These are phyloP conservation scores for Hypomecis atomaria DNA, from an alignment of 2,888 invertebrate species.

Conservation along the genomic window DNA sequence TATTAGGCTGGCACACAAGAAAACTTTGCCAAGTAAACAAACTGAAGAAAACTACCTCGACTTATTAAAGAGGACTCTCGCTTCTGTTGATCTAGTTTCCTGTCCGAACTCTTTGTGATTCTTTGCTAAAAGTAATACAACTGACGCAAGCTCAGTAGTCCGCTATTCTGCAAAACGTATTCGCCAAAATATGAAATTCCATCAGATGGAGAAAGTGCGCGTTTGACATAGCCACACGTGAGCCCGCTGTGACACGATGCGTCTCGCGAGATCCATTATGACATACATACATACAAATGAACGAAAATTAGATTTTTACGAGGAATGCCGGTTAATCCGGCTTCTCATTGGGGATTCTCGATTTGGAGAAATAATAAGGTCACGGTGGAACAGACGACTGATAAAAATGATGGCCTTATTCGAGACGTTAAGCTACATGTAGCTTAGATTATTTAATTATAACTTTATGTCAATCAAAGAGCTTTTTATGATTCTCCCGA, in stretches of 20 bases:
- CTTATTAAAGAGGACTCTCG: slow-evolving; percentile 42
- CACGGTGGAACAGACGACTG: background rate
- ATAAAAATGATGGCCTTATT: slow-evolving; percentile 1
- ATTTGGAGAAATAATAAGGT: slow-evolving; percentile 13
- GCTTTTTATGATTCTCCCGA: background rate
- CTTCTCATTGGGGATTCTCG: slow-evolving; percentile 14
- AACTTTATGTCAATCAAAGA: no score
- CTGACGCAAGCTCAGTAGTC: slow-evolving; percentile 5
- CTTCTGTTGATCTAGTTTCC: slow-evolving; percentile 36
- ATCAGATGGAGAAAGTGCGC: slow-evolving; percentile 62
- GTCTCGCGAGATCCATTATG: slow-evolving; percentile 51
- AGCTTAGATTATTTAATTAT: no score
- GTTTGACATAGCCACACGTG: slow-evolving; percentile 61
- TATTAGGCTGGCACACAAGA: slow-evolving; percentile 59
- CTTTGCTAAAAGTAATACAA: slow-evolving; percentile 11
- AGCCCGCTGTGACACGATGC: slow-evolving; percentile 51
- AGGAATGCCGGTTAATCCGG: slow-evolving; percentile 18
- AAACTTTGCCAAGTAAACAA: slow-evolving; percentile 62
- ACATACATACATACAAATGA: slow-evolving; percentile 49
- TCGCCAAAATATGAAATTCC: slow-evolving; percentile 47
- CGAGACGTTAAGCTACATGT: background rate
- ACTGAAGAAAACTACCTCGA: slow-evolving; percentile 52
- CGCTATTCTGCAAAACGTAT: slow-evolving; percentile 21
- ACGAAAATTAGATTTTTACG: slow-evolving; percentile 31
- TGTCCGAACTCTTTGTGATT: slow-evolving; percentile 36